Evolutionary conservation across 1,140 invertebrate species (phyloP).

Genomic region (Drosophila auraria): DNA sequence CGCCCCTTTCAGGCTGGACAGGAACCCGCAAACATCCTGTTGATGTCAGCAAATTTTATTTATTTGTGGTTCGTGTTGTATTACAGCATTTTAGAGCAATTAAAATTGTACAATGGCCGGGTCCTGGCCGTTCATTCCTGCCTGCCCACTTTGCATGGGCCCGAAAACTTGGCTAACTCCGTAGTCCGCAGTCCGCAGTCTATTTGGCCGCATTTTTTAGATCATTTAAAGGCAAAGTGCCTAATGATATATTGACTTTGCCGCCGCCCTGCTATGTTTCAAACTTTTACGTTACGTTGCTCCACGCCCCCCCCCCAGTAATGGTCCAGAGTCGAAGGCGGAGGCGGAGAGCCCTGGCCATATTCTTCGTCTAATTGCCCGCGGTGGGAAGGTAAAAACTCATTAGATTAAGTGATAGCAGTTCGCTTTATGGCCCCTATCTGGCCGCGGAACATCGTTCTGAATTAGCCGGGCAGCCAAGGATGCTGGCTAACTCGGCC

Average conservation of each 20-base stretch:
- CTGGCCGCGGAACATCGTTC: constrained; percentile 19
- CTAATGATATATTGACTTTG: constrained; percentile 79
- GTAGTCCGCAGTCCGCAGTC: constrained; percentile 14
- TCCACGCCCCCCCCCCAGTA: constrained; percentile 3
- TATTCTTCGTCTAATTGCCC: constrained; percentile 37
- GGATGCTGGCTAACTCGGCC: constrained; percentile 9
- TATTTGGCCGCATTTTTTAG: constrained; percentile 62
- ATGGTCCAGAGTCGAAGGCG: neutral
- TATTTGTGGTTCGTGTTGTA: constrained; percentile 83
- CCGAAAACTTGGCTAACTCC: constrained; percentile 5
- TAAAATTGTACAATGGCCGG: constrained; percentile 77
- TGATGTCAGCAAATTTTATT: constrained; percentile 83
- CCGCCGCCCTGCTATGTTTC: constrained; percentile 11
- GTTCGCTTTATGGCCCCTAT: constrained; percentile 29
- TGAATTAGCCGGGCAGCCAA: constrained; percentile 23
- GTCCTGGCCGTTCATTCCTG: neutral
- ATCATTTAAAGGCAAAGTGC: constrained; percentile 67
- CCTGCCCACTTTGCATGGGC: constrained; percentile 38
- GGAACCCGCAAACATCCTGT: constrained; percentile 81
- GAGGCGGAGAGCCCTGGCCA: neutral
- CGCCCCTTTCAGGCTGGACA: constrained; percentile 18
- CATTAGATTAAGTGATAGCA: constrained; percentile 57
- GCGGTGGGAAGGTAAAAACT: constrained; percentile 28
- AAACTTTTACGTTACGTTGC: constrained; percentile 31
- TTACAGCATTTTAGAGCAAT: constrained; percentile 82